Base-by-base conservation (phyloP, 1,140 invertebrate genomes). In the Microplitis demolitor region DNA sequence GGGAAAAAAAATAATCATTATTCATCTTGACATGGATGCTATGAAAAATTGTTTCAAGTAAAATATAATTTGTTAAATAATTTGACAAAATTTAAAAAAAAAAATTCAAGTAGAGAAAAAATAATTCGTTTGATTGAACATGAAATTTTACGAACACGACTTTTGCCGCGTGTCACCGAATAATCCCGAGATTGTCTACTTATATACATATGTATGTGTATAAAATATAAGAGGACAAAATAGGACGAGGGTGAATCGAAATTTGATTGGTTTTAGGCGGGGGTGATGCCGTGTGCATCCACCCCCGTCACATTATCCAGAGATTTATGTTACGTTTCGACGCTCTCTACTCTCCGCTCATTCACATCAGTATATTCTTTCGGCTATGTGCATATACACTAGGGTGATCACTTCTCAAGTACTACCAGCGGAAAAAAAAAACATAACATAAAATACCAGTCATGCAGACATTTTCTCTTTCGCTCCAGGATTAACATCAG, bases 311-410 rank as follows among this genome's bases (percentile, higher is more conserved):
- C 75, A 66, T 75, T 72, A 75, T 45, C 39, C 78, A 74, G 78
- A 84, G 84, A 87, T 87, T 87, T 87, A 86, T 87, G 83, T 77
- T 68, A 72, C 69, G 71, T 77, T 68, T 73, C 67, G 71, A 62
- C 75, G 70, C 69, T 53, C 9, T 35, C 62, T 24, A 2, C 24
- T 24, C 24, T 24, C 39, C 6, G 11, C 39, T 45, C 39, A 45
- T 45, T 11, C 39, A 45, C 39, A 45, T 45, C 39, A 45, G 39
- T 6, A 45, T 45, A 61, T 68, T 37, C 66, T 37, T 2, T 11
- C 9, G 5, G 14, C 14, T 45, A 4, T 45, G 39, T 45, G 39
- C 39, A 2, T 45, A 11, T 9, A 4, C 9, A 62, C 13, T 9
- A n/a, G 62, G 35, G 39, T 45, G 39, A 45, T 45, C 39, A 45